Base-by-base conservation (phyloP, 2,113 vertebrate species). In the Phodopus roborovskii region DNA sequence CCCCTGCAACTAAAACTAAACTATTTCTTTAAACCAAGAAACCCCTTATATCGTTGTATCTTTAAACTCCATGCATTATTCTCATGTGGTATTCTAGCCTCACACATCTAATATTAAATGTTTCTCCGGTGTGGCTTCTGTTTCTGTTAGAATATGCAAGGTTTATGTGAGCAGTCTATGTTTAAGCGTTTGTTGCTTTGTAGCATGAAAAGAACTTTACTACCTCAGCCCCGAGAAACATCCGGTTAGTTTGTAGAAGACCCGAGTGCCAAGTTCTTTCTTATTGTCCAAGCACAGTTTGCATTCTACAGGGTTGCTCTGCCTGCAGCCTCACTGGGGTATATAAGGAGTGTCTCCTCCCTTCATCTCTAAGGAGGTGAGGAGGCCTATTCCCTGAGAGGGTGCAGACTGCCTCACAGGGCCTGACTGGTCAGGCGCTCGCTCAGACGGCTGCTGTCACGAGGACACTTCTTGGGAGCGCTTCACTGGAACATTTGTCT, bases 401-500 rank as follows among this genome's bases (percentile, higher is more conserved):
- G 30, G n/a, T 56, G 28, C 28, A 12, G 20, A 33, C 30, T 78
- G 62, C 64, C 78, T 92, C 26, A 20, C 11, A 50, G 64, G 30
- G 17, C 39, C 50, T 81, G 70, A 12, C n/a, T 39, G 75, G 62
- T 68, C 24, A 48, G 26, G n/a, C 42, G 4, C 45, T 30, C 30
- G 53, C 68, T 95, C 15, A 78, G 62, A 71, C 74, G 42, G 58
- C 36, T 10, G 28, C n/a, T 26, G 10, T 17, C 82, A 33, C n/a
- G 39, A 86, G 88, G 92, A 94, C 20, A 60, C 22, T 71, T 95
- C 87, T 92, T 95, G 85, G 22, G 96, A 97, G 86, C 24, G 4
- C 88, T 64, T 95, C 94, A 95, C 82, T 0, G 2, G 84, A 97
- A 97, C 95, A 97, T 95, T 98, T 97, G 97, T 96, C 97, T 96